Conservation (phyloP, 1,140 invertebrate genomes). For the Apolygus lucorum region DNA sequence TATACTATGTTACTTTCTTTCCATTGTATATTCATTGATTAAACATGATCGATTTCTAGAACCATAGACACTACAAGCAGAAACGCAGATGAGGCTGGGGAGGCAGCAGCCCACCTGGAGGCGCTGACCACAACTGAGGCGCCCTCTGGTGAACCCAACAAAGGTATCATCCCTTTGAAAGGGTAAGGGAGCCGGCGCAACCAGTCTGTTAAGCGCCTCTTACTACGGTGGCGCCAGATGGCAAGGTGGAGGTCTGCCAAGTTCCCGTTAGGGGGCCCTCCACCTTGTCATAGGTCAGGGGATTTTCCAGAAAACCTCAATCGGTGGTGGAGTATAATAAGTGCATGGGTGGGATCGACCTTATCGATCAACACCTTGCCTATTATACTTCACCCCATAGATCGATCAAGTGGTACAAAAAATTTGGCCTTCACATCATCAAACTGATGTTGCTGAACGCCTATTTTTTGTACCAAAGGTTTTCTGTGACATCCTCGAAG, state of each 20-base stretch:
- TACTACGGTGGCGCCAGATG: constrained; percentile 34
- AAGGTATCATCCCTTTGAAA: constrained; percentile 38
- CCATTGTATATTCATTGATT: too few species aligned
- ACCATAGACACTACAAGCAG: too few species aligned
- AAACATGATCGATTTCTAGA: too few species aligned
- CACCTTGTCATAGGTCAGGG: constrained; percentile 34
- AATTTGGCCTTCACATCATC: constrained; percentile 19
- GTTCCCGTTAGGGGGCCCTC: too few species aligned
- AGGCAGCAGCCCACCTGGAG: too few species aligned
- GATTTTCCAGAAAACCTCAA: constrained; percentile 34
- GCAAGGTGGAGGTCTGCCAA: too few species aligned
- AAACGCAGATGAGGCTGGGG: too few species aligned
- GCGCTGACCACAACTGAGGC: too few species aligned
- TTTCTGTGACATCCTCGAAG: neutral
- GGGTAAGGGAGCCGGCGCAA: constrained; percentile 40
- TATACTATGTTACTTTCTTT: too few species aligned
- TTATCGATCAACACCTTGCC: constrained; percentile 41
- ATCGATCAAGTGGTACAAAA: constrained; percentile 28
- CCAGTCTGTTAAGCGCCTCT: constrained; percentile 38
- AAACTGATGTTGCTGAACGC: neutral
- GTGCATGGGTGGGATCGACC: constrained; percentile 38
- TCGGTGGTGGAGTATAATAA: constrained; percentile 40
- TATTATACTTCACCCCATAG: constrained; percentile 33
- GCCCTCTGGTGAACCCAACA: constrained; percentile 28
- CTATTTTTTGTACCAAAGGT: neutral